Percentiles rank a stretch among this genome's conserved stretches.
These are phyloP conservation scores for Chloroclysta siterata DNA, from an alignment of 2,888 invertebrate species.

Conservation along the genomic window DNA sequence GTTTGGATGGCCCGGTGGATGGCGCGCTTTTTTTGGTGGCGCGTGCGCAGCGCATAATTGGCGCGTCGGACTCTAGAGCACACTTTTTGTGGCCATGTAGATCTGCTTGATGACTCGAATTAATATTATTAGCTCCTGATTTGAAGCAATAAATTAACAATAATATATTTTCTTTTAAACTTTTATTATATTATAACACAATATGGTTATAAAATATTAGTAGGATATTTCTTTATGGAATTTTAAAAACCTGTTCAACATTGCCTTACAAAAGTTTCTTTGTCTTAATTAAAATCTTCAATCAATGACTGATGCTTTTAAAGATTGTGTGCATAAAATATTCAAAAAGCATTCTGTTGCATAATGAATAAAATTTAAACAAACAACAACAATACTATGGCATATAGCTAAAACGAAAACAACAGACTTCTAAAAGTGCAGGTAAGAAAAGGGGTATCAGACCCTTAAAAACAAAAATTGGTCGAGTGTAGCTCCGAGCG, in stretches of 20 bases:
- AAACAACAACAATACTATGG: constrained; percentile 45
- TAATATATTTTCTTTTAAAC: not conserved
- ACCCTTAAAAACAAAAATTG: constrained; percentile 62
- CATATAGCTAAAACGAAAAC: constrained; percentile 50
- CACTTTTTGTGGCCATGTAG: constrained; percentile 56
- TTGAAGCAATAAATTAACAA: constrained; percentile 16
- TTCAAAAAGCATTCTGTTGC: no score
- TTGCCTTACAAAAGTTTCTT: no score
- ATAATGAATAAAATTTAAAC: constrained; percentile 30
- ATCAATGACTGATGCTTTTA: no score
- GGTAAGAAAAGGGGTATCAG: constrained; percentile 75
- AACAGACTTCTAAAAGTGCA: constrained; percentile 58
- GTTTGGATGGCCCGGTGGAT: constrained; percentile 61
- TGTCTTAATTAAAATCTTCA: no score
- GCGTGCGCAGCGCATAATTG: constrained; percentile 82
- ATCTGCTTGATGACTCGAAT: constrained; percentile 51
- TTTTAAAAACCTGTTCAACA: no score
- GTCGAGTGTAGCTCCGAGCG: constrained; percentile 72
- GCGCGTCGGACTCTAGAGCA: constrained; percentile 66
- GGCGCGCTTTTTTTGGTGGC: constrained; percentile 73
- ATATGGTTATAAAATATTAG: no score
- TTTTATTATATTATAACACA: not conserved
- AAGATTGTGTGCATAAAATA: no score
- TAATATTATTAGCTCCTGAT: constrained; percentile 46
- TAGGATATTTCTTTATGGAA: no score